Evolutionary conservation across 1,140 invertebrate genomes (phyloP).

Genomic region (Galleria mellonella): DNA sequence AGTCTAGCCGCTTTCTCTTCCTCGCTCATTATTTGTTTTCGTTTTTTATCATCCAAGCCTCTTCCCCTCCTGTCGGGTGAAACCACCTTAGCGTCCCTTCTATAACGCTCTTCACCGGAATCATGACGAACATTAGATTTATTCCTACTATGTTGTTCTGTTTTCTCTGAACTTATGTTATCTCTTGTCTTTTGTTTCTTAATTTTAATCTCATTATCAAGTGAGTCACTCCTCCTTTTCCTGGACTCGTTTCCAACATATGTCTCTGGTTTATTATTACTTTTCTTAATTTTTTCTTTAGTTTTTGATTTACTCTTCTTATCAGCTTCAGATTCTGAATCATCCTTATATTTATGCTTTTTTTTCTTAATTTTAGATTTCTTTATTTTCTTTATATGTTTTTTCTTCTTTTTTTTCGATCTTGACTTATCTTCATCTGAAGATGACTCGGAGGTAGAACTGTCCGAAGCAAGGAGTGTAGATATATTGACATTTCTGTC

Average conservation of each 20-base stretch:
- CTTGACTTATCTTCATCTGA: constrained; percentile 66
- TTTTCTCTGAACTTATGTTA: constrained; percentile 2
- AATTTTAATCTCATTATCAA: constrained; percentile 9
- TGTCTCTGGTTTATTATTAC: constrained; percentile 10
- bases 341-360: constrained; percentile 6
- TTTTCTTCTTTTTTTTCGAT: constrained; percentile 58
- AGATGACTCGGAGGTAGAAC: constrained; percentile 65
- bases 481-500: constrained; percentile 52
- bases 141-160: background rate
- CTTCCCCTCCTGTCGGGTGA: constrained; percentile 6
- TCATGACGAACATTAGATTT: background rate
- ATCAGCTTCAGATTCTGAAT: constrained; percentile 8
- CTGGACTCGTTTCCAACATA: constrained; percentile 7
- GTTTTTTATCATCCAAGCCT: background rate
- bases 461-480: constrained; percentile 51
- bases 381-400: constrained; percentile 23
- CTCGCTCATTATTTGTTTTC: constrained; percentile 47
- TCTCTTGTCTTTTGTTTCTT: constrained; percentile 4
- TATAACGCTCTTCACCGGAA: constrained; percentile 1
- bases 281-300: constrained; percentile 1
- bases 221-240: constrained; percentile 8
- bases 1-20: constrained; percentile 83
- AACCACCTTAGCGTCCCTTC: background rate
- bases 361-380: constrained; percentile 27
- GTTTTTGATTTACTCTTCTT: background rate